Evolutionary conservation across 2,888 invertebrate genomes (phyloP).

Genomic region (Ganaspis brasiliensis): DNA sequence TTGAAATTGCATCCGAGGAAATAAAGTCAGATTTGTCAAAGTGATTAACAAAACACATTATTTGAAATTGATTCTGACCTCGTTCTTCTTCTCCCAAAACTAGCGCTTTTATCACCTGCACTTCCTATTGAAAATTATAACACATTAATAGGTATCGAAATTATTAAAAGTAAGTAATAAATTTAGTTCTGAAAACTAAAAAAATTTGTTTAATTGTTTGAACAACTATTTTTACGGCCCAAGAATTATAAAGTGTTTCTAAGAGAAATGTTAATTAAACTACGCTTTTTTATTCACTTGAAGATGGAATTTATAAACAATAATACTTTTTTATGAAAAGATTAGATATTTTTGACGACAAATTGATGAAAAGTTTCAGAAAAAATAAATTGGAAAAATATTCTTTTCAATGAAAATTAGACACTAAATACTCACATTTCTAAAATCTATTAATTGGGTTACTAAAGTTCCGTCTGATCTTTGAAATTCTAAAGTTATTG

Average conservation of each 20-base stretch:
- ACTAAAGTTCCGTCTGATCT: conserved; percentile 95
- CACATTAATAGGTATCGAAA: no score
- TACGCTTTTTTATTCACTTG: no score
- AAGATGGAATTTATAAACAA: no score
- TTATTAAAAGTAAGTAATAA: no score
- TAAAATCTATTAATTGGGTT: conserved; percentile 96
- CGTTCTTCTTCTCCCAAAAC: conserved; percentile 96
- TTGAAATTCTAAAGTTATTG: conserved; percentile 93
- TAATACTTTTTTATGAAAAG: no score
- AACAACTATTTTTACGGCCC: no score
- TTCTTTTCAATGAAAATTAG: neutral
- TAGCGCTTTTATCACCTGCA: conserved; percentile 93
- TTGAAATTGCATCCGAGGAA: conserved; percentile 98
- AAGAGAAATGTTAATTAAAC: no score
- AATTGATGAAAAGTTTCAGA: conserved; percentile 19
- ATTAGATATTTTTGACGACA: conserved; percentile 34
- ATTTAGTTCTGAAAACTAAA: no score
- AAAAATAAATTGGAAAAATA: conserved; percentile 12
- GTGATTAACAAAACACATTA: conserved; percentile 94
- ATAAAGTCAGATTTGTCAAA: conserved; percentile 96
- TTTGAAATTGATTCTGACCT: conserved; percentile 93
- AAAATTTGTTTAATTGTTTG: no score
- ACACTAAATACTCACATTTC: conserved; percentile 88
- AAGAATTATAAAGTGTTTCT: no score
- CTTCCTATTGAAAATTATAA: conserved; percentile 85